These are phyloP conservation scores for Tiliqua scincoides DNA, from an alignment of 2,113 vertebrate species.

Conservation along the genomic window DNA sequence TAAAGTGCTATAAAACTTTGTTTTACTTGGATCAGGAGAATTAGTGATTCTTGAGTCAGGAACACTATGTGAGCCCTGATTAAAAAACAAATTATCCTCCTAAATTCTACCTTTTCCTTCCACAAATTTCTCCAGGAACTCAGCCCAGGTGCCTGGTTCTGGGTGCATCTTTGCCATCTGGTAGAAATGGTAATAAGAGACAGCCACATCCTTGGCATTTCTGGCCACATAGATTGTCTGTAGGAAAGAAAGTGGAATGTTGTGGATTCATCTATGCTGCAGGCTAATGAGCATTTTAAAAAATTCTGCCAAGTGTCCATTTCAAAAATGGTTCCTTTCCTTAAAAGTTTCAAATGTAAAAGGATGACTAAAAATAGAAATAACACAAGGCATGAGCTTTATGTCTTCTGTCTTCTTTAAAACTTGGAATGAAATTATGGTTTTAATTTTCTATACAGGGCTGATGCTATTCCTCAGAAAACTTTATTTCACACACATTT, in stretches of 20 bases:
- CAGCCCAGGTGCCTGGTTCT: slow-evolving; percentile 75
- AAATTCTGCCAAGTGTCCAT: not conserved
- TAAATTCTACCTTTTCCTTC: slow-evolving; percentile 66
- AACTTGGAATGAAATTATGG: not conserved
- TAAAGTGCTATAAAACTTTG: not conserved
- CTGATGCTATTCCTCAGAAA: not conserved
- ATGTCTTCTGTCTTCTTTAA: not conserved
- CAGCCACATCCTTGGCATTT: slow-evolving; percentile 79
- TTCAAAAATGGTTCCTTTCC: not conserved
- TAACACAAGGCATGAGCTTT: not conserved
- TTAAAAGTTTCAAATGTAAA: not conserved
- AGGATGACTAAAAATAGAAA: too few species aligned
- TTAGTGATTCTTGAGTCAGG: not conserved
- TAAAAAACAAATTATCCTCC: slow-evolving; percentile 5
- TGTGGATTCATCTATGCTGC: not conserved
- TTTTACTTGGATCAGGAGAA: not conserved
- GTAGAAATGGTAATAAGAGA: slow-evolving; percentile 83
- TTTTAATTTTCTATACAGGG: not conserved
- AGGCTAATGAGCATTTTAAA: too few species aligned
- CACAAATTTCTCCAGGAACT: slow-evolving; percentile 77
- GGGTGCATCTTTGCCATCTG: slow-evolving; percentile 77
- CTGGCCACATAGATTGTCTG: slow-evolving; percentile 80
- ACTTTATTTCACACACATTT: not conserved
- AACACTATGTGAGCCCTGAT: not conserved
- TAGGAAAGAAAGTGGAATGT: not conserved